These are phyloP conservation scores for Apostichopus californicus DNA, from an alignment of 35 echinoderm and acorn worm species.

Conservation along the genomic window DNA sequence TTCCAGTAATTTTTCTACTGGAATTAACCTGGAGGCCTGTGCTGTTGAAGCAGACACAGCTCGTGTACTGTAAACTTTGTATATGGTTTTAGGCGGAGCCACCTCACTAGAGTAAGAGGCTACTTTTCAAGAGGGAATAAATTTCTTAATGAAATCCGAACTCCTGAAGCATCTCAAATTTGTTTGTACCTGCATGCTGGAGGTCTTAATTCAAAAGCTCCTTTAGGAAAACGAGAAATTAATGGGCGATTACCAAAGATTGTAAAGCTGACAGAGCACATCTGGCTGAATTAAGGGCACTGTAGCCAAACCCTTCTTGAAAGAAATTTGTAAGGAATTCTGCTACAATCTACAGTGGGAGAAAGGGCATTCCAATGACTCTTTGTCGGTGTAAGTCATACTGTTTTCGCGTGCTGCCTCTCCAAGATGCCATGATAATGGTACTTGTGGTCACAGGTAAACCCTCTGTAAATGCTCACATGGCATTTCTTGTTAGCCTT, in stretches of 20 bases:
- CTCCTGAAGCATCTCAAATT: conserved; percentile 68
- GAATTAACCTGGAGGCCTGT: neutral
- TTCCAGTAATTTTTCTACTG: neutral
- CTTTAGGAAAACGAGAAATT: conserved; percentile 53
- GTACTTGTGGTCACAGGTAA: neutral
- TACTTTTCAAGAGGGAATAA: neutral
- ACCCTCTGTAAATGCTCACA: too few species aligned
- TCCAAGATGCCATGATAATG: conserved; percentile 58
- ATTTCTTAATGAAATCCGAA: conserved; percentile 46
- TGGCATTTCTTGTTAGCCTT: too few species aligned
- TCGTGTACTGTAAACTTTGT: conserved; percentile 18
- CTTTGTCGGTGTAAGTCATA: conserved; percentile 48
- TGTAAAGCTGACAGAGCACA: conserved; percentile 36
- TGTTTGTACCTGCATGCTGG: conserved; percentile 49
- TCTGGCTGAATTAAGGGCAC: conserved; percentile 53
- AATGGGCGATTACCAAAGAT: conserved; percentile 59
- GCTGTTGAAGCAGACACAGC: neutral
- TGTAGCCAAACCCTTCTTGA: conserved; percentile 11
- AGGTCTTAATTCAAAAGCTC: conserved; percentile 61
- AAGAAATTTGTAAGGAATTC: conserved; percentile 51
- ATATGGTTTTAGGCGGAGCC: conserved; percentile 22
- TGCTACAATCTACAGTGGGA: conserved; percentile 28
- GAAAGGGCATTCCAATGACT: conserved; percentile 14
- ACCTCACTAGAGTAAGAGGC: conserved; percentile 44
- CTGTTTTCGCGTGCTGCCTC: conserved; percentile 31